Conservation (phyloP, 2,888 invertebrate species). For the Periphyllus acericola region DNA sequence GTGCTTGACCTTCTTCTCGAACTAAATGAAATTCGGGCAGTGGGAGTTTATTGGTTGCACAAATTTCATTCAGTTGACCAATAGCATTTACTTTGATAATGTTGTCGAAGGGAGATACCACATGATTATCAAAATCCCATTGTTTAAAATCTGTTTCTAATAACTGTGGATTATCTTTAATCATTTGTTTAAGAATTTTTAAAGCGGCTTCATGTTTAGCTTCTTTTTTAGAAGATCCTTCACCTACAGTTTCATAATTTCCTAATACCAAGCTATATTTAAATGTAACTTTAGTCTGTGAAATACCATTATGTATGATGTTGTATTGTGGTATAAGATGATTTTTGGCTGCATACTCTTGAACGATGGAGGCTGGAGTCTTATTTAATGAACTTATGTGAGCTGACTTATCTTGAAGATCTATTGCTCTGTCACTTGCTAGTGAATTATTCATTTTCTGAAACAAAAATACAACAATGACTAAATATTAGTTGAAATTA, state of each 20-base stretch:
- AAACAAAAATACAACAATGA: background rate
- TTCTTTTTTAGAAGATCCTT: slow-evolving; percentile 71
- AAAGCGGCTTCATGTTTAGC: slow-evolving; percentile 74
- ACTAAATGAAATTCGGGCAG: slow-evolving; percentile 71
- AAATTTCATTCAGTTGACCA: slow-evolving; percentile 66
- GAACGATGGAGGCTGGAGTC: slow-evolving; percentile 75
- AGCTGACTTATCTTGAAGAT: slow-evolving; percentile 29
- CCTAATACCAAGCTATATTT: slow-evolving; percentile 64
- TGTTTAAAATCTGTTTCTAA: slow-evolving; percentile 66
- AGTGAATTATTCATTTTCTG: slow-evolving; percentile 12
- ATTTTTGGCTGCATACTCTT: slow-evolving; percentile 74
- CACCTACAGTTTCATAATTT: slow-evolving; percentile 66
- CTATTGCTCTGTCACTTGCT: background rate
- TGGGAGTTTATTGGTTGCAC: slow-evolving; percentile 68
- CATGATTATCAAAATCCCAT: slow-evolving; percentile 42
- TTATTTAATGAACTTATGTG: slow-evolving; percentile 67
- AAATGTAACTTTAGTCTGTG: slow-evolving; percentile 65
- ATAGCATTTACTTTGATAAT: slow-evolving; percentile 65
- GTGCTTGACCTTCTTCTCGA: slow-evolving; percentile 76
- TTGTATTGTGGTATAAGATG: slow-evolving; percentile 71
- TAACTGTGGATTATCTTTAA: slow-evolving; percentile 66
- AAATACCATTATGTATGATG: slow-evolving; percentile 70
- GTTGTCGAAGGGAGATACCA: slow-evolving; percentile 65
- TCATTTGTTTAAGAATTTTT: slow-evolving; percentile 68
- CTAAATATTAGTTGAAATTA: background rate